Base-by-base conservation (phyloP, 2,888 invertebrate species). In the Deladenus siricidicola region DNA sequence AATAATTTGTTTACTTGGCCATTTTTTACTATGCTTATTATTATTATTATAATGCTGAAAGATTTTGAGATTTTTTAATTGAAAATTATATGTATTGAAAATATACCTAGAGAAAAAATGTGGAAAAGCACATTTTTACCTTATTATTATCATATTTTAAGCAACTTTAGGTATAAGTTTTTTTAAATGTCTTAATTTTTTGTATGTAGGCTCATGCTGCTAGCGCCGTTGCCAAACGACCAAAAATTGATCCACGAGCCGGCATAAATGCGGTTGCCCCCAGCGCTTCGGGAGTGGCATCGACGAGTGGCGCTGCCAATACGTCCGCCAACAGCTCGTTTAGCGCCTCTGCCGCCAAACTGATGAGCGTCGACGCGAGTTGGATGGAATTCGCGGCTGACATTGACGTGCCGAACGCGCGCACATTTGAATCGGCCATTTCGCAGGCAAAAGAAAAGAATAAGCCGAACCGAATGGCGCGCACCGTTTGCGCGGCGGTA, bases 401-500 rank as follows among this genome's bases (percentile, higher is more conserved):
- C 26, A 21, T 43, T 42, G 50, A 28, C 21, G 28, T 59, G 44
- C n/a, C n/a, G n/a, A 43, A 28, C n/a, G 58, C 59, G 19, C 60
- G 26, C n/a, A 59, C 17, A 42, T 58, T 44, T n/a, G 44, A 42
- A 17, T 6, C 21, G 6, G 14, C 2, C 4, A 42, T 43, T 17
- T 24, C 19, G 24, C 26, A 21, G 19, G 45, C 28, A 34, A 60
- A 58, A 45, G 45, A 42, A 23, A 58, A 30, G 44, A 45, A 23
- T 24, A 58, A 59, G 59, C 45, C 28, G 39, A 28, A 53, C 28
- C 17, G 28, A 43, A 57, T 52, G 50, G 57, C 51, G 17, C 60
- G 47, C 26, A 29, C 45, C 14, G 28, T 58, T 48, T 58, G 59
- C 43, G 44, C 45, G 19, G 59, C 59, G 14, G 24, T 59, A 3